phyloP scores from a whole-genome alignment of 2,888 invertebrate species.

The Eupsilia transversa region DNA sequence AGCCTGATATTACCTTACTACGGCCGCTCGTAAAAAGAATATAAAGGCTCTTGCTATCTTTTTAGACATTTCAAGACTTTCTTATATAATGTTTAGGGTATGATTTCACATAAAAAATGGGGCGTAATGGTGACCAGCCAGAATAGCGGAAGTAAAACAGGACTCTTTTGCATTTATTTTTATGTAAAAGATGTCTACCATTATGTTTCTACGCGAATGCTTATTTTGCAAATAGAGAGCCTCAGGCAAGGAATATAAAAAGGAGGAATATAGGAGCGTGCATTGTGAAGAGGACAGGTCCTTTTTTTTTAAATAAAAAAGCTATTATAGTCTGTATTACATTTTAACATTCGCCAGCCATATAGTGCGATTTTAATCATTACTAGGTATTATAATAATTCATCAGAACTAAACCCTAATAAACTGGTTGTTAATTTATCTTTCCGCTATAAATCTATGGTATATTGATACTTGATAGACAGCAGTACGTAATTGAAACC shows the following conservation, averaged over 20 bases:
- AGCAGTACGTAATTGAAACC: slow-evolving; percentile 65
- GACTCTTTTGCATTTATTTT: slow-evolving; percentile 40
- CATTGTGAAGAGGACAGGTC: not conserved
- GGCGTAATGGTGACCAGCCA: slow-evolving; percentile 38
- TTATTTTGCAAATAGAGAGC: slow-evolving; percentile 25
- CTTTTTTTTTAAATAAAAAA: slow-evolving; percentile 11
- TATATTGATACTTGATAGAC: slow-evolving; percentile 22
- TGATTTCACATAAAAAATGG: slow-evolving; percentile 55
- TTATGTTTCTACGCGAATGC: slow-evolving; percentile 25
- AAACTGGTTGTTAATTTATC: slow-evolving; percentile 6
- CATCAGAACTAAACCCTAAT: not conserved
- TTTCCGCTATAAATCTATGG: slow-evolving; percentile 25
- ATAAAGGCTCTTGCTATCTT: slow-evolving; percentile 53
- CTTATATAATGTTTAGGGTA: slow-evolving; percentile 60
- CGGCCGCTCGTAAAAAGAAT: slow-evolving; percentile 64
- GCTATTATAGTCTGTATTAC: not conserved
- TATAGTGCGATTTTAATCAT: not conserved
- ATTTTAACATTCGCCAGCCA: not conserved
- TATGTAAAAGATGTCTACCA: slow-evolving; percentile 28
- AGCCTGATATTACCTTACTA: slow-evolving; percentile 62
- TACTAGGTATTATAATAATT: not conserved
- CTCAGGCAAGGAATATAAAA: slow-evolving; percentile 11
- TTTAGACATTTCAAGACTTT: slow-evolving; percentile 51
- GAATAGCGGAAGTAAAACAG: slow-evolving; percentile 35
- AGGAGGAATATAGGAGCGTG: slow-evolving; percentile 11